Base-by-base conservation (phyloP, 2,888 invertebrate genomes). In the Lasioglossum vierecki region DNA sequence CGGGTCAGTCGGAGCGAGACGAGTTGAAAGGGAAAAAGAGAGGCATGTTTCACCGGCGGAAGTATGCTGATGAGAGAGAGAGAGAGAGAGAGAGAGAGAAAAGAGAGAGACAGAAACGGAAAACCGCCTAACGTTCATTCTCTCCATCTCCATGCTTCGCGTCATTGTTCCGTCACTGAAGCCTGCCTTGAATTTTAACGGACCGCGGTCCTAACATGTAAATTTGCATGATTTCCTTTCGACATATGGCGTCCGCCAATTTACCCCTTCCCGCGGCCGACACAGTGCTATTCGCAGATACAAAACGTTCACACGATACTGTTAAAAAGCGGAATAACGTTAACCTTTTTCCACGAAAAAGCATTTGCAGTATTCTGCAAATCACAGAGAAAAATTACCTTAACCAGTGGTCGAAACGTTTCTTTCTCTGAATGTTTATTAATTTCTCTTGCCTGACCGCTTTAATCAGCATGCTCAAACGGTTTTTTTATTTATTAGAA, bases 111-210 rank as follows among this genome's bases (percentile, higher is more conserved):
- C 6, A 60, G 78, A 44, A 70, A 80, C 66, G 79, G 81, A 82
- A 76, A 79, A 57, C 72, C 26, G 66, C n/a, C 22, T 75, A 82
- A 80, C 78, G 35, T 57, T 85, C 75, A 26, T 63, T 85, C 75
- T 72, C 66, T 85, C 72, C 66, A 73, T 71, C 78, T 83, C 75
- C 76, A 53, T 75, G 72, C 30, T 77, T 79, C 85, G 79, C 83
- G 75, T 84, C 87, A 90, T 85, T 83, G 85, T 88, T 87, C 80
- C 83, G 82, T 84, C 84, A 84, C 84, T 66, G 70, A 68, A 4
- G 72, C 80, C 79, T 79, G 83, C 80, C 72, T 79, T 85, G 75
- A 84, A 89, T 89, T 80, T 77, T 87, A 85, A 84, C 80, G 68
- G 63, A n/a, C 15, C 68, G 73, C 86, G 78, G 78, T 66, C 76